A percentile compares a stretch with the other conserved stretches of the same genome.
Evolutionary conservation across 2,797 vertebrate genomes (phyloP).

Genomic region (Netta rufina): DNA sequence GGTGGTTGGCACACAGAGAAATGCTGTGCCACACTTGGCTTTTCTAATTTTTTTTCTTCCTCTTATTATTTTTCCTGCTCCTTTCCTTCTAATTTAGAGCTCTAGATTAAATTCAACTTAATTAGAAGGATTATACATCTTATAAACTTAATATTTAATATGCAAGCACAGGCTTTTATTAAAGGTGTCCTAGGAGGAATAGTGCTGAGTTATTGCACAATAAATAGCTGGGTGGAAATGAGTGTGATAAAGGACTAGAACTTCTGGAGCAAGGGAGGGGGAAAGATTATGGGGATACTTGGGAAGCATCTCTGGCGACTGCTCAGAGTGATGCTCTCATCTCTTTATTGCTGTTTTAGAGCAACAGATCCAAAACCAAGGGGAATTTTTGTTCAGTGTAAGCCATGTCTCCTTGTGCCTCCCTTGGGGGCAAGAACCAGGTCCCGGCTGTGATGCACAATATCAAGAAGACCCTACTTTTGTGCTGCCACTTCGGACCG

Average conservation of each 20-base stretch:
- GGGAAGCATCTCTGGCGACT: constrained; percentile 13
- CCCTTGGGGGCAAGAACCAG: not conserved
- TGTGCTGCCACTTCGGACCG: not conserved
- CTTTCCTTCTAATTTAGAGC: constrained; percentile 59
- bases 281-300: not conserved
- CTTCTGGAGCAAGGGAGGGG: constrained; percentile 19
- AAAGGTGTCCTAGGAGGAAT: constrained; percentile 71
- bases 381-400: constrained; percentile 1
- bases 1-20: not conserved
- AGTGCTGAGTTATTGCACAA: constrained; percentile 68
- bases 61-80: not conserved
- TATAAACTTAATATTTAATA: constrained; percentile 79
- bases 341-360: not conserved
- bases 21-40: not conserved
- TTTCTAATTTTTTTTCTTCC: not conserved
- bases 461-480: accelerated
- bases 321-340: constrained; percentile 15
- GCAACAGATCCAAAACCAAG: not conserved
- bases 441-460: not conserved
- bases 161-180: constrained; percentile 74
- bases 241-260: constrained; percentile 41
- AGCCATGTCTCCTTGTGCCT: not conserved
- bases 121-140: constrained; percentile 76
- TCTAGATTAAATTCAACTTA: constrained; percentile 71
- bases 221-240: constrained; percentile 53